Conservation (phyloP, 1,140 invertebrate species). For the Hyles vespertilio region DNA sequence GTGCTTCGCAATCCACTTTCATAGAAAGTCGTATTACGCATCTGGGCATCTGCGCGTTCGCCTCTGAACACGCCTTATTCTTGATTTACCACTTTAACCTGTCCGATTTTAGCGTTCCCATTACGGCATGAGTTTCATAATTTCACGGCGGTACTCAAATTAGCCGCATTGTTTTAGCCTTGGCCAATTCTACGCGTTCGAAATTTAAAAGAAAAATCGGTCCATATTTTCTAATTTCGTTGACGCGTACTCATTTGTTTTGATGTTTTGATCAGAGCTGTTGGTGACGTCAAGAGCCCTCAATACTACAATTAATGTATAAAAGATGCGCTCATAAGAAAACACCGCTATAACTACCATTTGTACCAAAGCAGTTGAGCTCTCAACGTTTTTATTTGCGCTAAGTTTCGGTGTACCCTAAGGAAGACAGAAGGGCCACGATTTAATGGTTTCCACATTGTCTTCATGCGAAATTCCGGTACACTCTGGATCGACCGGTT, state of each 20-base stretch:
- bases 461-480: conserved; percentile 32
- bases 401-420: conserved; percentile 3
- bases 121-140: neutral
- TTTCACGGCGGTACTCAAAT: neutral
- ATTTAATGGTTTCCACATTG: conserved; percentile 24
- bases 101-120: neutral
- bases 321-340: conserved; percentile 1
- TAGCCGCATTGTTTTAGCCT: conserved; percentile 1
- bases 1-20: conserved; percentile 15
- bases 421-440: conserved; percentile 16
- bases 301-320: no score
- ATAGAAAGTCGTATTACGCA: conserved; percentile 10
- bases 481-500: conserved; percentile 36
- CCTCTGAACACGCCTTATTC: no score
- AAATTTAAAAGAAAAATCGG: neutral
- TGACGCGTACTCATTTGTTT: neutral
- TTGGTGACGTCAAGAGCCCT: no score
- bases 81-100: neutral
- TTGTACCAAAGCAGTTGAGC: conserved; percentile 17
- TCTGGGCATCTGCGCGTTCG: no score
- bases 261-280: no score
- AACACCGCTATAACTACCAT: conserved; percentile 1
- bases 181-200: neutral
- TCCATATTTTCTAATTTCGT: conserved; percentile 4
- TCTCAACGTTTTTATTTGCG: conserved; percentile 14